A percentile compares a stretch with the other conserved stretches of the same genome.
Conservation (phyloP, 2,888 invertebrate genomes). For the Drosophila formosana region DNA sequence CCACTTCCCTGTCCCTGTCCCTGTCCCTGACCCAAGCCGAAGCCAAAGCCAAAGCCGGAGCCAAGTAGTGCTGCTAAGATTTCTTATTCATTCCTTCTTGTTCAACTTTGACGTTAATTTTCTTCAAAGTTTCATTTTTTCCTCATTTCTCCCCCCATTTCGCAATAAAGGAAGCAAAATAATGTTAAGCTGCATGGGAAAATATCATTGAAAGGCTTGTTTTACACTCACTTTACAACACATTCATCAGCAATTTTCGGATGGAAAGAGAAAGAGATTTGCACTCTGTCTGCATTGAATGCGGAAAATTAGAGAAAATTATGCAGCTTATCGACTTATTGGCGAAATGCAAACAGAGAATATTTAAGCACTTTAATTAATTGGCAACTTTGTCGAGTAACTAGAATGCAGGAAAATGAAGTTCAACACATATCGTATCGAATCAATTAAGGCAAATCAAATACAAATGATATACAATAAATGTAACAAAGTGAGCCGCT, state of each 20-base stretch:
- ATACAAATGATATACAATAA: constrained; percentile 50
- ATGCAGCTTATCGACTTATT: not conserved
- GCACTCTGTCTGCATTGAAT: not conserved
- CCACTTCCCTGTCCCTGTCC: not conserved
- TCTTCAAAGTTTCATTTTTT: constrained; percentile 22
- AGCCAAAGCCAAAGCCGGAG: not conserved
- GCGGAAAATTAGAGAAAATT: not conserved
- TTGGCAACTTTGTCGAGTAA: not conserved
- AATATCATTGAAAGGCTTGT: constrained; percentile 31
- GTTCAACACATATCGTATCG: constrained; percentile 19
- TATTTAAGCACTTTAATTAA: constrained; percentile 13
- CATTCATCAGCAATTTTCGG: constrained; percentile 10
- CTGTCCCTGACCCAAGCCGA: constrained; percentile 18
- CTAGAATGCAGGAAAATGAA: not conserved
- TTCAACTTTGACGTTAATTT: constrained; percentile 78
- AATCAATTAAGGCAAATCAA: constrained; percentile 43
- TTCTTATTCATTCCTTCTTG: constrained; percentile 73
- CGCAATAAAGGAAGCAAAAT: constrained; percentile 46
- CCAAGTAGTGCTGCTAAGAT: constrained; percentile 61
- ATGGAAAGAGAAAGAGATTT: not conserved
- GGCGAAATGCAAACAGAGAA: not conserved
- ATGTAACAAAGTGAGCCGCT: constrained; percentile 34
- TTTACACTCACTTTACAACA: constrained; percentile 53
- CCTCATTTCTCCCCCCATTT: constrained; percentile 6
- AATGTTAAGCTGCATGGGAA: constrained; percentile 30